Evolutionary conservation across 1,140 invertebrate genomes (phyloP), one percentile per base, ranked within the genome.

Genomic region (Cotesia vestalis): DNA sequence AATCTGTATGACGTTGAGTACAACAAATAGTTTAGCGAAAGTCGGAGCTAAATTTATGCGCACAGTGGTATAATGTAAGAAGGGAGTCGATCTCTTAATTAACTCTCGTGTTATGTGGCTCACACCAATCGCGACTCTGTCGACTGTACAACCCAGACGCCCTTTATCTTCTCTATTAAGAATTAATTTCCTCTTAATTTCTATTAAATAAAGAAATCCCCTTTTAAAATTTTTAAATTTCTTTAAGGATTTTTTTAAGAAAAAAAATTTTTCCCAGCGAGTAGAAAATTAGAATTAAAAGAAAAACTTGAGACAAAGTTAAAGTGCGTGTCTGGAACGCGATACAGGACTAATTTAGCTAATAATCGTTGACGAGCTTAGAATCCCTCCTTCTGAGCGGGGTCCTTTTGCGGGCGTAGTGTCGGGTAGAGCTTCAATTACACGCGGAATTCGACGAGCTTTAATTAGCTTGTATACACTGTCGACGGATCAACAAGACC

Each of bases 391-490:
- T 51, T 64, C 62, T 4, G 34, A 17, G 38, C 27, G 14, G 12
- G 1, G 20, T 38, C 63, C 63, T 66, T 53, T 52, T n/a, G 4
- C 5, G 12, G 20, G 9, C 8, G 55, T 46, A 68, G 78, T 76
- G 73, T 79, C 75, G 53, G 63, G 76, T 79, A 76, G 76, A 76
- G 75, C 68, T 76, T 73, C 78, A 80, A 80, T 80, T 78, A 76
- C 73, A 79, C 74, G 35, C 62, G 74, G 74, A 78, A 80, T 79
- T 79, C 72, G 78, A 79, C 57, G 72, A 73, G 78, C 62, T 78
- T 78, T 79, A 80, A 80, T 80, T 77, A 78, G 77, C 55, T 78
- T 73, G 72, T 73, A 59, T 69, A 73, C 60, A 46, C 60, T 35
- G 60, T 55, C 60, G 52, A 51, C 63, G 61, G 46, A 69, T 73